Evolutionary conservation across 2,113 vertebrate genomes (phyloP).

Genomic region (Mohoua ochrocephala): DNA sequence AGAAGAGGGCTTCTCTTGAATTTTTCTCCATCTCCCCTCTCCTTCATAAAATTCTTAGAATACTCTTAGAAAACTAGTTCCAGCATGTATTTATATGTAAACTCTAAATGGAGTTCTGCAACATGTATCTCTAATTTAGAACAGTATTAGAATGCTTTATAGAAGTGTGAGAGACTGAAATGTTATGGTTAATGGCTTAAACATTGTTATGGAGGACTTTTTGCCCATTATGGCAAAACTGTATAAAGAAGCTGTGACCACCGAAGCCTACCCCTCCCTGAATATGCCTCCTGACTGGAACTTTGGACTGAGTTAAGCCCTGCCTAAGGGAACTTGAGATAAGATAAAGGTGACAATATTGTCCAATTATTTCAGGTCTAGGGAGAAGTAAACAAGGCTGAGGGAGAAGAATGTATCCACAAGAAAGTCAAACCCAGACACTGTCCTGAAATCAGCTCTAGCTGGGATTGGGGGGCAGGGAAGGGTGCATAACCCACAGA

Average conservation of each 20-base stretch:
- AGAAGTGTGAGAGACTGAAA: background rate
- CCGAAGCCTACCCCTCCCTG: background rate
- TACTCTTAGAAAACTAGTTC: background rate
- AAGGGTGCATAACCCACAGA: background rate
- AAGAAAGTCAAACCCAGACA: background rate
- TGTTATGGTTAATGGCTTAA: background rate
- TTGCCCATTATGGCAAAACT: background rate
- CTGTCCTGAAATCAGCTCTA: background rate
- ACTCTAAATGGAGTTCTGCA: background rate
- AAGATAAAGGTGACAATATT: background rate
- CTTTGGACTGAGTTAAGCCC: background rate
- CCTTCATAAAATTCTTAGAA: background rate
- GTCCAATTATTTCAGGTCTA: background rate
- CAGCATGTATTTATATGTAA: background rate
- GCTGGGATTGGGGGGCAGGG: background rate
- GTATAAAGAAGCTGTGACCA: background rate
- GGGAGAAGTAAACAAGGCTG: background rate
- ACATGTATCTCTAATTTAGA: background rate
- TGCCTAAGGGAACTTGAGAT: background rate
- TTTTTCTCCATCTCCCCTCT: background rate
- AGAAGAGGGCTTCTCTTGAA: background rate
- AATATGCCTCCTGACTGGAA: background rate
- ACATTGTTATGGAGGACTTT: background rate
- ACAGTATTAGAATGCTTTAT: background rate
- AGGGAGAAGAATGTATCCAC: background rate